Evolutionary conservation across 2,888 invertebrate genomes (phyloP).

Genomic region (Azorinus chamasolen): DNA sequence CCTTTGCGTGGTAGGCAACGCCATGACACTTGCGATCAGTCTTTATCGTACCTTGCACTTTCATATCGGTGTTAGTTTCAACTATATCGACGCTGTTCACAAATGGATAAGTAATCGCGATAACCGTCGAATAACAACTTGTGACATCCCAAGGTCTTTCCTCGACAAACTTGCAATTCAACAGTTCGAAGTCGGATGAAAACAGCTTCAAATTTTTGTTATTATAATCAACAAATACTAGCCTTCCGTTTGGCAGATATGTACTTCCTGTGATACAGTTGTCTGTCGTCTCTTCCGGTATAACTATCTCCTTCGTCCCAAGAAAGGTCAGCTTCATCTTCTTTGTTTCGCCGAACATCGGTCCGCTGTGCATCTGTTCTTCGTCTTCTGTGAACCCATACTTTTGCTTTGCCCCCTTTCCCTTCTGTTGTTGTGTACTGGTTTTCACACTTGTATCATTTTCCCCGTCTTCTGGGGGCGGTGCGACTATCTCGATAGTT

Average conservation of each 20-base stretch:
- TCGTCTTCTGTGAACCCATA: no score
- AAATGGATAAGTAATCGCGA: conserved; percentile 51
- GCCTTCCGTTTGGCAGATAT: conserved; percentile 54
- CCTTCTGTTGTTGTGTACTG: no score
- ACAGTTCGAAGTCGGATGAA: conserved; percentile 39
- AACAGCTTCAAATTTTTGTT: conserved; percentile 53
- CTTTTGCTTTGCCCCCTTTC: no score
- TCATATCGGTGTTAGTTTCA: conserved; percentile 38
- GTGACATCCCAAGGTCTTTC: conserved; percentile 58
- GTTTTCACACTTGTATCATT: no score
- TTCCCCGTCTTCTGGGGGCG: no score
- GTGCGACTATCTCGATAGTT: no score
- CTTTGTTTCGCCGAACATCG: conserved; percentile 30
- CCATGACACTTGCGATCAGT: conserved; percentile 56
- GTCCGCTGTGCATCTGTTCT: not conserved
- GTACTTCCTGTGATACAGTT: conserved; percentile 48
- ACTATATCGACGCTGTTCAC: conserved; percentile 43
- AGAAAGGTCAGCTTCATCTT: conserved; percentile 31
- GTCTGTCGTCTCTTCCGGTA: conserved; percentile 25
- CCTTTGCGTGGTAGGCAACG: conserved; percentile 35
- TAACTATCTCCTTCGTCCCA: conserved; percentile 47
- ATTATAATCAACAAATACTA: conserved; percentile 54
- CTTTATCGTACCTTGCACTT: conserved; percentile 35
- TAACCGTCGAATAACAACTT: conserved; percentile 34
- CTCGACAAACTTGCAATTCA: conserved; percentile 24